Evolutionary conservation across 2,888 invertebrate species (phyloP), one percentile per base, ranked within the genome.

Genomic region (Trichopria drosophilae): DNA sequence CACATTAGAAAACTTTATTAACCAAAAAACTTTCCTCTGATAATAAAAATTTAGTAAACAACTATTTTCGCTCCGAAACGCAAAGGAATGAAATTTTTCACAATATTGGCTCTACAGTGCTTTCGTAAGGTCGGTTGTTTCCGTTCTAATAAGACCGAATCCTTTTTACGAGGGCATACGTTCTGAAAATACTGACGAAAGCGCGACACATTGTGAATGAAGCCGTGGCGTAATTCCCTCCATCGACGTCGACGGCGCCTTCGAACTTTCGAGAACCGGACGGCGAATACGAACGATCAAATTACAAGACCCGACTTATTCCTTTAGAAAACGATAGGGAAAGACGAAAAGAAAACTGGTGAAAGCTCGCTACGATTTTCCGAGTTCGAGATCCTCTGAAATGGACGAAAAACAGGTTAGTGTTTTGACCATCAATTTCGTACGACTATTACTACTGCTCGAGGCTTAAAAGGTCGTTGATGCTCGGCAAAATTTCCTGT

Each of bases 221-320:
- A 12, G 12, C 9, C n/a, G 9, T n/a, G 26, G 12, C 26, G 26
- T 26, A 12, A 10, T 9, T 26, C 9, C 26, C 10, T 10, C 26
- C 16, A n/a, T 35, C 35, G 35, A 35, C 18, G 35, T 16, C 16
- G 40, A 36, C 39, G 40, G 43, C 43, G 32, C 46, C 36, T 55
- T 31, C 46, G 43, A 35, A 43, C 42, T 37, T 42, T 44, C 55
- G 51, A 46, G 51, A 51, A 60, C 57, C 61, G 61, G 57, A 59
- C 59, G 51, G 57, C 60, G 71, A 70, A 71, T 70, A 71, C 69
- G 66, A 71, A 71, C 61, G 66, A 69, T 65, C 68, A 64, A 62
- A 71, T 71, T 71, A 71, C 55, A n/a, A n/a, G n/a, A n/a, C n/a
- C n/a, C n/a, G n/a, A n/a, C n/a, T n/a, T n/a, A n/a, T n/a, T n/a